Evolutionary conservation across 2,113 vertebrate species (phyloP), one percentile per base, ranked within the genome.

Genomic region (Perca flavescens): DNA sequence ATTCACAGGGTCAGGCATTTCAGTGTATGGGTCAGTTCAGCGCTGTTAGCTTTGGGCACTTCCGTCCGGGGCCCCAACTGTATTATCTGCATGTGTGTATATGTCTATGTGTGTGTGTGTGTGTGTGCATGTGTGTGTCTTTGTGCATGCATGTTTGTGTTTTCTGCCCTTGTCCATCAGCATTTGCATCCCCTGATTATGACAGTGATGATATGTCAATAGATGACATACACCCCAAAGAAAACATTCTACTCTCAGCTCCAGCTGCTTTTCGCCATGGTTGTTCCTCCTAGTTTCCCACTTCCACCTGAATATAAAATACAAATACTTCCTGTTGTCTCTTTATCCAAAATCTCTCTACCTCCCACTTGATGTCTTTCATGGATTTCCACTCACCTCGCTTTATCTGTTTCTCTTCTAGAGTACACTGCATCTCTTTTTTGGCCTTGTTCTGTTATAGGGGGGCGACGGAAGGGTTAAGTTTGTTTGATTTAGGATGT

Each of bases 1-100:
- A 94, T 95, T 92, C 79, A 94, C 93, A 66, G 83, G 91, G 85
- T 94, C 93, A 94, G 93, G 92, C 88, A 17, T 93, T 94, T 93
- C 73, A 79, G 68, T 88, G 86, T 88, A 88, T 84, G 82, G 81
- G 79, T 92, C 88, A 91, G 74, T 84, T 89, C 87, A 86, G 82
- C 74, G 57, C 86, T 84, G 92, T 89, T 90, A 88, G 90, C 86
- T 90, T 91, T 92, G 88, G 72, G 77, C 76, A 86, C 85, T 93
- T 94, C 92, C 85, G 88, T 78, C 77, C 46, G 89, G 92, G 90
- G 91, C 92, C 93, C 88, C 91, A 87, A 83, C 83, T 88, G 87
- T 88, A 88, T 89, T 93, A 90, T 91, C 74, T 85, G 79, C 80
- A 82, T 85, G 65, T 86, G 72, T 79, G 65, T 87, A 43, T 74